A percentile compares a stretch with the other conserved stretches of the same genome.
These are phyloP conservation scores for Heterotilapia buettikoferi DNA, from an alignment of 2,113 vertebrate genomes.

Conservation along the genomic window DNA sequence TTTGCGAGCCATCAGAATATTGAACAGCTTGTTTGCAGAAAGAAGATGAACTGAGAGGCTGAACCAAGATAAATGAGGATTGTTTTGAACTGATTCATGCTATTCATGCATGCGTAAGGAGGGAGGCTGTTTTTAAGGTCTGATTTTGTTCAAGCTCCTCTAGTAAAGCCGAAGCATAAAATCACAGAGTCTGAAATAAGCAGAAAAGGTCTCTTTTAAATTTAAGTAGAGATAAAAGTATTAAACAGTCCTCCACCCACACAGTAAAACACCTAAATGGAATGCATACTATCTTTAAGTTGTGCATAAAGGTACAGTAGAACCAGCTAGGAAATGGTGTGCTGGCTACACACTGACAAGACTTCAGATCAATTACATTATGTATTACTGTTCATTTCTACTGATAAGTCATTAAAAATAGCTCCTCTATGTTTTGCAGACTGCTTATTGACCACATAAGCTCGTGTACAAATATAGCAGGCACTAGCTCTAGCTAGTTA, in stretches of 20 bases:
- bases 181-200: rapidly evolving
- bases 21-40: neutral
- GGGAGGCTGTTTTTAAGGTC: rapidly evolving
- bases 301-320: neutral
- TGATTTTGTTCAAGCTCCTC: neutral
- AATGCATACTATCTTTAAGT: neutral
- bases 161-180: neutral
- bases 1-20: neutral
- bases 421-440: neutral
- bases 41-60: neutral
- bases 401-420: neutral
- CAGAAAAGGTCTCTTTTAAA: neutral
- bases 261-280: neutral
- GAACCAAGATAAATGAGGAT: neutral
- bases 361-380: neutral
- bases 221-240: neutral
- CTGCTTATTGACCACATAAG: neutral
- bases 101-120: neutral
- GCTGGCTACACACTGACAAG: neutral
- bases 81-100: neutral
- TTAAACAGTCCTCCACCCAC: neutral
- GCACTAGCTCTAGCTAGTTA: neutral
- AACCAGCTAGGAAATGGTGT: neutral
- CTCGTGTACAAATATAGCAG: rapidly evolving
- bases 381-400: rapidly evolving